Evolutionary conservation across 2,888 invertebrate genomes (phyloP).

Genomic region (Plusia festucae): DNA sequence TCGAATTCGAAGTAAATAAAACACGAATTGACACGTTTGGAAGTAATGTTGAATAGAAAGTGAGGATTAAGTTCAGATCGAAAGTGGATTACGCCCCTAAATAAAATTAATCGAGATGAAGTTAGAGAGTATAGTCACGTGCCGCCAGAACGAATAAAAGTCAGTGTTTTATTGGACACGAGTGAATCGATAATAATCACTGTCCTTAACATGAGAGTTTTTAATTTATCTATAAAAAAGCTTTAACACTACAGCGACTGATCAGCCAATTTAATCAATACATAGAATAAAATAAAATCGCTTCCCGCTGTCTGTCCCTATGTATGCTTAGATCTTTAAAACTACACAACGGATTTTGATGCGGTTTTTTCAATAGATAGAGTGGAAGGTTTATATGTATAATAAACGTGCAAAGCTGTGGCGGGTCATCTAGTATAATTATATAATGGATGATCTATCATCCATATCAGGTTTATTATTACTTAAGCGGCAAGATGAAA

Average conservation of each 20-base stretch:
- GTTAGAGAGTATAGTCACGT: neutral
- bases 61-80: neutral
- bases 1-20: conserved; percentile 31
- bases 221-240: too few species aligned
- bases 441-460: neutral
- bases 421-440: too few species aligned
- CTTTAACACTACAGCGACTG: too few species aligned
- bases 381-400: too few species aligned
- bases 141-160: neutral
- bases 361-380: too few species aligned
- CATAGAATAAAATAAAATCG: too few species aligned
- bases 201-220: too few species aligned
- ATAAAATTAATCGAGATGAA: neutral
- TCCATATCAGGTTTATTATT: neutral
- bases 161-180: neutral
- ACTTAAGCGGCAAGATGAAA: neutral
- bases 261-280: too few species aligned
- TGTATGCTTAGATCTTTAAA: too few species aligned
- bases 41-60: conserved; percentile 28
- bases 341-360: too few species aligned
- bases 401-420: too few species aligned
- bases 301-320: too few species aligned
- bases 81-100: conserved; percentile 25
- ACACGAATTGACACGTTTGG: conserved; percentile 20
- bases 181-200: neutral